Percentiles rank a stretch among this genome's conserved stretches.
phyloP scores from a whole-genome alignment of 2,113 vertebrate species.

The Indicator maculatus region DNA sequence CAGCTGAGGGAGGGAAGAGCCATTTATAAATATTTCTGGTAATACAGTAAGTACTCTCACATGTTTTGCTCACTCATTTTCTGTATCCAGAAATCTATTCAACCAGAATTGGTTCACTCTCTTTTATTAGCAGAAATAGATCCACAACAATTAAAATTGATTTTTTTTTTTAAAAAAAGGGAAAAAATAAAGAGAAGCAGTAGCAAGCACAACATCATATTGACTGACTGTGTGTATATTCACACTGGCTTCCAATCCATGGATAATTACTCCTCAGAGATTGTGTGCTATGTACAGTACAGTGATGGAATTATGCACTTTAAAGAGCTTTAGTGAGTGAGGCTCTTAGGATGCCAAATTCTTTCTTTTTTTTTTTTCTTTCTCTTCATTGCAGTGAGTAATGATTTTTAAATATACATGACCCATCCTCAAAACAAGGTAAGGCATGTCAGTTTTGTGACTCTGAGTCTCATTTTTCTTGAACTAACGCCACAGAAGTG shows the following conservation, averaged over 20 bases:
- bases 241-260: conserved; percentile 55
- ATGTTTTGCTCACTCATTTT: conserved; percentile 64
- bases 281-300: conserved; percentile 36
- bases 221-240: conserved; percentile 54
- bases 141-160: conserved; percentile 66
- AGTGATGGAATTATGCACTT: conserved; percentile 48
- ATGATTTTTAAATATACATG: conserved; percentile 42
- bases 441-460: background rate
- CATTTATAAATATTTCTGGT: conserved; percentile 74
- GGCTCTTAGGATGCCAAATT: conserved; percentile 40
- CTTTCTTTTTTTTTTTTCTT: background rate
- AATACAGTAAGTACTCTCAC: conserved; percentile 71
- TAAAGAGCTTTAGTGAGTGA: conserved; percentile 41
- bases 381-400: background rate
- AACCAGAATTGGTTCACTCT: conserved; percentile 59
- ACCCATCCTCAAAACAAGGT: background rate
- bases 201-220: conserved; percentile 28
- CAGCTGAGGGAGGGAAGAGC: conserved; percentile 53
- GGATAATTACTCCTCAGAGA: conserved; percentile 62
- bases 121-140: conserved; percentile 69
- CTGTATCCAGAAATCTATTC: conserved; percentile 65
- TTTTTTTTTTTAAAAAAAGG: background rate
- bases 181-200: background rate
- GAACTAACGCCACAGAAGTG: background rate
- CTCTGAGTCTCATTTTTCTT: background rate